phyloP scores from a whole-genome alignment of 2,113 vertebrate genomes.

The Sorex araneus region DNA sequence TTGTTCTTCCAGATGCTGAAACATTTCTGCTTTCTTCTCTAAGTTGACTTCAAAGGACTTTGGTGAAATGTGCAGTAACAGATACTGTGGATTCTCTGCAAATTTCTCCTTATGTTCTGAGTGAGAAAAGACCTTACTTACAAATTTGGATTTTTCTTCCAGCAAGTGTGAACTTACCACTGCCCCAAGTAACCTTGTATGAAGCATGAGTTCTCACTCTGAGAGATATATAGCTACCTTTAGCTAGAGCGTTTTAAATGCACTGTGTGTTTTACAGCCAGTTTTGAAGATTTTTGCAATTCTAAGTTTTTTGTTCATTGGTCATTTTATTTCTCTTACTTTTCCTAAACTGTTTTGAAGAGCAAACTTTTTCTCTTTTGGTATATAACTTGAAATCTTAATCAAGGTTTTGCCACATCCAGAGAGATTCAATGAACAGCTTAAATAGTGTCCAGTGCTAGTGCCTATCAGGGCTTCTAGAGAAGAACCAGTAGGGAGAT shows the following conservation, averaged over 20 bases:
- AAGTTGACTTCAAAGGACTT: constrained; percentile 49
- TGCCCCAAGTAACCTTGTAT: background rate
- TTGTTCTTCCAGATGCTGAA: constrained; percentile 66
- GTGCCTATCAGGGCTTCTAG: background rate
- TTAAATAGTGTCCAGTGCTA: background rate
- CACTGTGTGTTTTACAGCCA: background rate
- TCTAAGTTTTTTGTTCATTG: constrained; percentile 6
- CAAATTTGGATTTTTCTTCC: constrained; percentile 29
- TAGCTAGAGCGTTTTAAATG: background rate
- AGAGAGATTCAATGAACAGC: background rate
- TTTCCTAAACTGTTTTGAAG: background rate
- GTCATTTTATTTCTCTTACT: background rate
- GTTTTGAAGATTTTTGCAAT: constrained; percentile 12
- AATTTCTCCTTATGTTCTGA: constrained; percentile 25
- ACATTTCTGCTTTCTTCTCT: constrained; percentile 68
- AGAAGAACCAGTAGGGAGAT: background rate
- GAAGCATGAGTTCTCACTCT: background rate
- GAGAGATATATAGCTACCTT: background rate
- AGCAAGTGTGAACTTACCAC: background rate
- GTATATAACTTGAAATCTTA: background rate
- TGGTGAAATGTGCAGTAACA: constrained; percentile 61
- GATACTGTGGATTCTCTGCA: constrained; percentile 25
- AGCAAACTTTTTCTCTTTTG: background rate
- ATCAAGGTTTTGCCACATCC: background rate
- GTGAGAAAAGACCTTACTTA: constrained; percentile 23